Evolutionary conservation across 2,888 invertebrate genomes (phyloP).

Genomic region (Drosophila incognita): DNA sequence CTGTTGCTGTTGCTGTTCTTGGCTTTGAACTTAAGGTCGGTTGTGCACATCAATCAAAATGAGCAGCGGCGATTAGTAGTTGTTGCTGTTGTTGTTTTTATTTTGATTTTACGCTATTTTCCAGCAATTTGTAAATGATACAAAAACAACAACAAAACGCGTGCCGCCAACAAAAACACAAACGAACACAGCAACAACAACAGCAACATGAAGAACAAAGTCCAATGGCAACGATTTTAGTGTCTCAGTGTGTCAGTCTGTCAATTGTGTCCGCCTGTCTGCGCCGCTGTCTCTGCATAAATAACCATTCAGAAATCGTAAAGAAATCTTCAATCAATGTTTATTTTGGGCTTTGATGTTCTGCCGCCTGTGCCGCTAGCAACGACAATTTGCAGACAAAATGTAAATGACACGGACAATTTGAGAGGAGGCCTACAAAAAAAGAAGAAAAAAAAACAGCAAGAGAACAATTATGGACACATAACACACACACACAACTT

Average conservation of each 20-base stretch:
- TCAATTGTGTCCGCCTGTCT: slow-evolving; percentile 69
- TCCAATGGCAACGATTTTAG: slow-evolving; percentile 72
- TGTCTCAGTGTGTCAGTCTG: slow-evolving; percentile 81
- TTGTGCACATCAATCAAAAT: slow-evolving; percentile 71
- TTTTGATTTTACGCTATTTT: slow-evolving; percentile 72
- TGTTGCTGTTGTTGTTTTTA: slow-evolving; percentile 27
- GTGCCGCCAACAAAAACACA: slow-evolving; percentile 51
- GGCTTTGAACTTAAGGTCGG: slow-evolving; percentile 79
- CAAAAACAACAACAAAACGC: slow-evolving; percentile 63
- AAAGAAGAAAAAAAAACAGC: slow-evolving; percentile 15
- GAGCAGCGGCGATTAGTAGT: slow-evolving; percentile 64
- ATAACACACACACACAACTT: slow-evolving; percentile 15
- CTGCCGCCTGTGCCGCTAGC: slow-evolving; percentile 66
- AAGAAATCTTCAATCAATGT: slow-evolving; percentile 81
- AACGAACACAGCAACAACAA: slow-evolving; percentile 25
- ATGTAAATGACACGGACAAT: slow-evolving; percentile 79
- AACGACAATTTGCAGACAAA: slow-evolving; percentile 78
- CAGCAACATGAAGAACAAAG: slow-evolving; percentile 31
- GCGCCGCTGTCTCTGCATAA: slow-evolving; percentile 72
- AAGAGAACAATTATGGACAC: slow-evolving; percentile 51
- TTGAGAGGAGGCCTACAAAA: slow-evolving; percentile 55
- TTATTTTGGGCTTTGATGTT: slow-evolving; percentile 75
- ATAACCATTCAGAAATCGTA: slow-evolving; percentile 82
- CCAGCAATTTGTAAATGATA: slow-evolving; percentile 78
- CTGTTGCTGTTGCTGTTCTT: slow-evolving; percentile 58